A percentile compares a stretch with the other conserved stretches of the same genome.
phyloP scores from a whole-genome alignment of 2,888 invertebrate species.

The Macaria notata region DNA sequence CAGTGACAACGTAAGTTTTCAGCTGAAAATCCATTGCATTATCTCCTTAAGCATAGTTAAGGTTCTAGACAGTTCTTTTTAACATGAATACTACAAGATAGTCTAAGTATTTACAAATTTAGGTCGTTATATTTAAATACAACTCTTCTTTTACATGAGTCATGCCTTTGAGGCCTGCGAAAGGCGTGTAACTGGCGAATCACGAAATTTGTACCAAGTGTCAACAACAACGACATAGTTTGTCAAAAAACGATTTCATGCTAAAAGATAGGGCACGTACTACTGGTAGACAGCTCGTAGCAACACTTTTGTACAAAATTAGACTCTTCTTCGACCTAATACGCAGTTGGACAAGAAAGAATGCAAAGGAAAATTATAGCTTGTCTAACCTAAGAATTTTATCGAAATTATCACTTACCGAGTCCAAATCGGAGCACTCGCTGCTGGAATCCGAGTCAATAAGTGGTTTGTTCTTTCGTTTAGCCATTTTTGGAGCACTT shows the following conservation, averaged over 20 bases:
- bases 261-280: background rate
- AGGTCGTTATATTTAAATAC: constrained; percentile 20
- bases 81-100: background rate
- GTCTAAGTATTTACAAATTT: constrained; percentile 2
- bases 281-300: constrained; percentile 2
- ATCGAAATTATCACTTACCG: constrained; percentile 83
- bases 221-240: constrained; percentile 8
- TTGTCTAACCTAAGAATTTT: constrained; percentile 51
- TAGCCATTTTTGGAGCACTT: constrained; percentile 84
- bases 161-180: constrained; percentile 33
- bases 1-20: constrained; percentile 12
- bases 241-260: background rate
- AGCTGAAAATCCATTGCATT: background rate
- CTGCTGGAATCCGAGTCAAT: constrained; percentile 93
- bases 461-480: constrained; percentile 91
- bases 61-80: constrained; percentile 6
- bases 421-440: constrained; percentile 91
- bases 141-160: constrained; percentile 35
- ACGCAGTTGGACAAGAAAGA: constrained; percentile 66
- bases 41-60: background rate
- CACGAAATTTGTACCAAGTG: constrained; percentile 31
- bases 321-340: constrained; percentile 66
- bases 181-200: constrained; percentile 40
- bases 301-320: constrained; percentile 46
- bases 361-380: constrained; percentile 55